Evolutionary conservation across 2,113 vertebrate genomes (phyloP).

Genomic region (Pelvicachromis taeniatus): DNA sequence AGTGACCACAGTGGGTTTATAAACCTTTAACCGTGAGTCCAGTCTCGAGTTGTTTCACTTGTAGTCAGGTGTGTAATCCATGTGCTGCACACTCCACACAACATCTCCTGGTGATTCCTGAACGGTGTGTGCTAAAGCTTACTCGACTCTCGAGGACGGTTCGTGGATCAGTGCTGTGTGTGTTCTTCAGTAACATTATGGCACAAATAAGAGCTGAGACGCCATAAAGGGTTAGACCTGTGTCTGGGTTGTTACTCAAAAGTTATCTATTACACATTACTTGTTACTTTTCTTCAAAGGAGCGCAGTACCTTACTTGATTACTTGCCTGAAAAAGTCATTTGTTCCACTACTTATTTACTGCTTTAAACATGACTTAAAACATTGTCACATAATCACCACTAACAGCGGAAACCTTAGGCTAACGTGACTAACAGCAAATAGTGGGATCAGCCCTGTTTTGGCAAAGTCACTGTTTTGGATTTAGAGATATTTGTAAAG

Average conservation of each 20-base stretch:
- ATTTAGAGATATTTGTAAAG: not conserved
- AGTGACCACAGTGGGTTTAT: too few relatives aligned
- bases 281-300: not conserved
- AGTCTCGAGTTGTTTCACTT: too few relatives aligned
- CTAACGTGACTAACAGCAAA: not conserved
- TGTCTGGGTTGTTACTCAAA: not conserved
- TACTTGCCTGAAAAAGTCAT: not conserved
- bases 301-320: not conserved
- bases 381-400: not conserved
- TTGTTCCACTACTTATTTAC: not conserved
- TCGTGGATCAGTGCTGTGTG: not conserved
- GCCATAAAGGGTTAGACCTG: not conserved
- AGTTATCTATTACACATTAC: not conserved
- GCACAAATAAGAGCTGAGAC: too few relatives aligned
- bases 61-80: not conserved
- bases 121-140: not conserved
- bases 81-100: not conserved
- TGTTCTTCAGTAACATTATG: not conserved
- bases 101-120: not conserved
- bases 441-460: not conserved
- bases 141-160: not conserved
- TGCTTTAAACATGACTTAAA: not conserved
- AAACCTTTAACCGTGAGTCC: too few relatives aligned
- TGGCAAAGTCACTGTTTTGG: not conserved
- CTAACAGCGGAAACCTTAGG: not conserved